Evolutionary conservation across 2,888 invertebrate genomes (phyloP).

Genomic region (Pristionchus entomophagus): DNA sequence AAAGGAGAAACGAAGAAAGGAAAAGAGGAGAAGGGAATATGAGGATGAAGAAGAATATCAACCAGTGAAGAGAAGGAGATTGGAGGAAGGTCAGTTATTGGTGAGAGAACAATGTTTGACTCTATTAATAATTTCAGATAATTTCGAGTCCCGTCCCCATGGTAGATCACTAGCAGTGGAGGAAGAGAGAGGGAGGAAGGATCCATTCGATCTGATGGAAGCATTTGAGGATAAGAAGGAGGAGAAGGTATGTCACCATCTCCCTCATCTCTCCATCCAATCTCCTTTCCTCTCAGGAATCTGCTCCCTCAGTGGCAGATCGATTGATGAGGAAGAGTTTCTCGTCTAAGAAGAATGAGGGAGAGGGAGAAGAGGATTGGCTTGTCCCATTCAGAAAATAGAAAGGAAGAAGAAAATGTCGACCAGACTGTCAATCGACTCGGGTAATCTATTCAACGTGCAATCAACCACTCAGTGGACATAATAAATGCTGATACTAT

Average conservation of each 20-base stretch:
- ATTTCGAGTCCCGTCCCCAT: neutral
- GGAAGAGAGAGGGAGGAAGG: neutral
- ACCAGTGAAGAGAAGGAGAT: neutral
- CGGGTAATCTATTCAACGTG: neutral
- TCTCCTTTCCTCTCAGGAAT: neutral
- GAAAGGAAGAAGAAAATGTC: neutral
- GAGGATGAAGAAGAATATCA: slow-evolving; percentile 17
- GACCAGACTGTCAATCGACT: neutral
- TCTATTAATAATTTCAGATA: neutral
- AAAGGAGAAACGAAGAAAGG: slow-evolving; percentile 1
- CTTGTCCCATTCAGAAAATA: slow-evolving; percentile 4
- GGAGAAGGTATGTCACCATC: neutral
- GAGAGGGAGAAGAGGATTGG: slow-evolving; percentile 31
- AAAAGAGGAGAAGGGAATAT: slow-evolving; percentile 15
- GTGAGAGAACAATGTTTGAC: neutral
- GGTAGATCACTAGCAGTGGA: neutral
- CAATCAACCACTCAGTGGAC: neutral
- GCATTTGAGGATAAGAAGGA: slow-evolving; percentile 17
- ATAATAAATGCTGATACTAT: neutral
- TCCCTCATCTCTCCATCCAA: neutral
- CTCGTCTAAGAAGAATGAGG: neutral
- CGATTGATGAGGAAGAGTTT: slow-evolving; percentile 37
- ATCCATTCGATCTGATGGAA: neutral
- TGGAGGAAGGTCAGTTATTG: neutral
- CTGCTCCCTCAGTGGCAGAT: neutral